phyloP scores from a whole-genome alignment of 2,888 invertebrate species.

The Willowsia nigromaculata region DNA sequence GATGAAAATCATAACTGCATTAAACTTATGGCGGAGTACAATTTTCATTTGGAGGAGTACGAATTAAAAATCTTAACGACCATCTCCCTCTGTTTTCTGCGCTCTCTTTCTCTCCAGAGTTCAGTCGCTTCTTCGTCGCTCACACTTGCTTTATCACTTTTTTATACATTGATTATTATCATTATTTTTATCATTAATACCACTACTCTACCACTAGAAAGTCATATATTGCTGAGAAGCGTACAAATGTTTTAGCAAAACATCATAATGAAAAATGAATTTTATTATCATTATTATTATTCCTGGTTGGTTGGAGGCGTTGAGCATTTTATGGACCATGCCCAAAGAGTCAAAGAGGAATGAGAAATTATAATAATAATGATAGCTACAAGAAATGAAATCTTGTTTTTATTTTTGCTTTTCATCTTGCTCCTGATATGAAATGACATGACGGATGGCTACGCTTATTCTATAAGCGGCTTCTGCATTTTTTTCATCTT shows the following conservation, averaged over 20 bases:
- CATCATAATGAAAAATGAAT: constrained; percentile 26
- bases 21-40: neutral
- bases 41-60: neutral
- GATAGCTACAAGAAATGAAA: constrained; percentile 40
- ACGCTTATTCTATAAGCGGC: neutral
- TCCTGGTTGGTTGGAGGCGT: constrained; percentile 57
- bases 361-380: constrained; percentile 11
- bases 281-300: constrained; percentile 50
- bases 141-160: constrained; percentile 54
- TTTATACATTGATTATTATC: constrained; percentile 54
- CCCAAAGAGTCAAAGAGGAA: constrained; percentile 48
- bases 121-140: constrained; percentile 15
- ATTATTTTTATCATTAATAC: constrained; percentile 41
- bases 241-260: neutral
- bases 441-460: constrained; percentile 41
- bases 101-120: constrained; percentile 12
- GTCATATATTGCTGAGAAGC: neutral
- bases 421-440: constrained; percentile 27
- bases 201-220: neutral
- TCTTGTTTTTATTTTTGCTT: constrained; percentile 40
- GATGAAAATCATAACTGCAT: no score
- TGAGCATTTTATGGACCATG: constrained; percentile 63
- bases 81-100: constrained; percentile 2
- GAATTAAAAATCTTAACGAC: constrained; percentile 44
- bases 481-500: neutral